phyloP scores from a whole-genome alignment of 1,140 invertebrate genomes.

The Schmidtea mediterranea region DNA sequence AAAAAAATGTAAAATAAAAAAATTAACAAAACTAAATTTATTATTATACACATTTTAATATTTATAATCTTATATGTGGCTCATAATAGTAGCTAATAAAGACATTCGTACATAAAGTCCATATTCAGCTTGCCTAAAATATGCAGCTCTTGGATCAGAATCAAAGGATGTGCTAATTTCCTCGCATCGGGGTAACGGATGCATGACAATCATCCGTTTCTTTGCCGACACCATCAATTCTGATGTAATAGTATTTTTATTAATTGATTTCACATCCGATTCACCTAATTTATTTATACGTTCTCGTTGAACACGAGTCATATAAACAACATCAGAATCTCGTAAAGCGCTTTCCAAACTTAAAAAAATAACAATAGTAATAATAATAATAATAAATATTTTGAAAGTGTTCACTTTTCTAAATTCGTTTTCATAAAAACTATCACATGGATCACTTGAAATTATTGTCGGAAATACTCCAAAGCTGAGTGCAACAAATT shows the following conservation, averaged over 20 bases:
- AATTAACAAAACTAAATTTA: too few species aligned
- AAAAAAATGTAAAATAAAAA: too few species aligned
- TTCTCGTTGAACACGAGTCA: constrained; percentile 87
- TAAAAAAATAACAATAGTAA: too few species aligned
- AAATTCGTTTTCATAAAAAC: too few species aligned
- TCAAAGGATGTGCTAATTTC: constrained; percentile 82
- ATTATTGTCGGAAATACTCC: too few species aligned
- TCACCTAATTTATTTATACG: constrained; percentile 54
- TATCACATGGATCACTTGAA: too few species aligned
- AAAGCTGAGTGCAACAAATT: too few species aligned
- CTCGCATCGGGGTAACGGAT: constrained; percentile 69
- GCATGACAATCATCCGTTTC: constrained; percentile 69
- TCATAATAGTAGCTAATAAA: constrained; percentile 57
- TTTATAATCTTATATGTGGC: neutral
- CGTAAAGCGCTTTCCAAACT: constrained; percentile 53
- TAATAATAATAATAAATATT: too few species aligned
- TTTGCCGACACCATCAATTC: constrained; percentile 77
- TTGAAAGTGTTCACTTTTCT: too few species aligned
- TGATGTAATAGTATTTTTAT: constrained; percentile 45
- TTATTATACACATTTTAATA: too few species aligned
- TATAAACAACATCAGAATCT: constrained; percentile 82
- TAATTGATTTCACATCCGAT: constrained; percentile 35
- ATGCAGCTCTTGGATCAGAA: constrained; percentile 73
- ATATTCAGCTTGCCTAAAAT: constrained; percentile 86
- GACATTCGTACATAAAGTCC: constrained; percentile 97